Evolutionary conservation across 2,797 vertebrate species (phyloP), one percentile per base, ranked within the genome.

Genomic region (Eulemur mongoz): DNA sequence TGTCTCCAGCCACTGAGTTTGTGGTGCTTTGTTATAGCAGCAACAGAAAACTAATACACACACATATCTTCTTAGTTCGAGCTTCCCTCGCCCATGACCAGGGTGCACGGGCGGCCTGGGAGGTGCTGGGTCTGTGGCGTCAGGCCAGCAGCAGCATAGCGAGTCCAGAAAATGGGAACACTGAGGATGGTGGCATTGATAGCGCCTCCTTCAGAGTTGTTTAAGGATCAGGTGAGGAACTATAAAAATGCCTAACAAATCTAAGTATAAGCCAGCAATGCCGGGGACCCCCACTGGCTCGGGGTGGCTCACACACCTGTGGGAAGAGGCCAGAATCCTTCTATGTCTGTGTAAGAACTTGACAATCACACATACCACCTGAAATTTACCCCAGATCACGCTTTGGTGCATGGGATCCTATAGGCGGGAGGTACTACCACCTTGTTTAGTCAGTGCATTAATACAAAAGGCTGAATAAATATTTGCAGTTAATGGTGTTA

Each of bases 201-300:
- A 27, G 18, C 18, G 30, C 35, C 40, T 52, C 11, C 7, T 5
- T 13, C 22, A 40, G 52, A 65, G 45, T 9, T n/a, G 50, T 35
- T 9, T 38, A 63, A 79, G 63, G 35, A 6, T 48, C 12, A 32
- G 25, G 45, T 1, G 45, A 73, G 13, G n/a, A 8, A 0, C 32
- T 5, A 25, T 79, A 7, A 57, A 57, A 17, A 38, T 27, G 22
- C 76, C 50, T 54, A 22, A 50, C 48, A 35, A 22, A 4, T 76
- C 48, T 52, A 27, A 35, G n/a, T 17, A 79, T 79, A 38, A 79
- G n/a, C 35, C 15, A 3, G 61, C 59, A 35, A 1, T n/a, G 7
- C 5, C 5, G 5, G 5, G 17, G 38, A n/a, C 45, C 5, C 0
- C 3, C 14, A 11, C 20, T 1, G 78, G 72, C 73, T 20, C 22